Base-by-base conservation (phyloP, 2,888 invertebrate genomes). In the Synergus itoensis region DNA sequence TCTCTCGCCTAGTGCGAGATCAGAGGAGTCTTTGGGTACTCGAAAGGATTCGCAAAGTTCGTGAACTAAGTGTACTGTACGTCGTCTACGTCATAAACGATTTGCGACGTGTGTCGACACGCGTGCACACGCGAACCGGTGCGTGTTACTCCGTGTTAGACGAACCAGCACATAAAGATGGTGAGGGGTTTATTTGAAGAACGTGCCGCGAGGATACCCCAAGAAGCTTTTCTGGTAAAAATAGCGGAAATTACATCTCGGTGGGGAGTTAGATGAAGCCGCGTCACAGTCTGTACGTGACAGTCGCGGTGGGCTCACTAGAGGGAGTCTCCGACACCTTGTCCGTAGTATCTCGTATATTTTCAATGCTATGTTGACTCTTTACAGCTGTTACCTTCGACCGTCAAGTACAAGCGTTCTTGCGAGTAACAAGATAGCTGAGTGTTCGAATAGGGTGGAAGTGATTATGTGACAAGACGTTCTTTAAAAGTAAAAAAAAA, bases 171-270 rank as follows among this genome's bases (percentile, higher is more conserved):
- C 53, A 53, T 53, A n/a, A 53, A 53, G n/a, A n/a, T 53, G 77
- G 40, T 40, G 79, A 79, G 81, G 87, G 87, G 88, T 90, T 91
- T 92, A 91, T 92, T 91, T 91, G 91, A 90, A 88, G 89, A 91
- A 91, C 91, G 91, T 91, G 91, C 89, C 88, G 85, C 86, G 86
- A 87, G 89, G 88, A 89, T 88, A 87, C 84, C 87, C 87, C 87
- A 89, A 88, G 90, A 88, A 91, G 91, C 90, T 91, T 91, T 91
- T 90, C 89, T 88, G 88, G 89, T 91, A 91, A 91, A 91, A 91
- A 91, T 91, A 91, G 90, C 91, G 91, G 91, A 91, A 91, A 91
- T 91, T 91, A 91, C 91, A 91, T 90, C 87, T 88, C 89, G 83
- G 80, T 77, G 80, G 82, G 83, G 84, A 85, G 77, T 77, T 86